Conservation (phyloP, 2,888 invertebrate genomes). For the Diaphora mendica region DNA sequence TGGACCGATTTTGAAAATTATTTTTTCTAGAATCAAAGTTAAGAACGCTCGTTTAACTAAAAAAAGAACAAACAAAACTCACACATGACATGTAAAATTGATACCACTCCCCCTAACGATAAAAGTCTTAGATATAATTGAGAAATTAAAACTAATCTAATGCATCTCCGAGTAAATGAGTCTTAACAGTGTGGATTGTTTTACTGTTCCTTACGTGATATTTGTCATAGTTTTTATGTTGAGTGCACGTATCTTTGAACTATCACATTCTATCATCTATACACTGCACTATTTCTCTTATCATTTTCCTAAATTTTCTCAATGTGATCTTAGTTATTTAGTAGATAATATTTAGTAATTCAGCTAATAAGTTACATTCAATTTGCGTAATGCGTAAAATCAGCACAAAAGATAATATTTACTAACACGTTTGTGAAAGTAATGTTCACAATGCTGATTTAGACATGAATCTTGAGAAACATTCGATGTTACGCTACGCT, state of each 20-base stretch:
- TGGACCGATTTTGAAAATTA: too few relatives aligned
- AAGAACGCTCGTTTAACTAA: too few relatives aligned
- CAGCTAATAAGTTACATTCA: constrained; percentile 7
- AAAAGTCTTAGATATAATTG: too few relatives aligned
- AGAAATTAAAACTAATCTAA: neutral
- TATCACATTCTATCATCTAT: constrained; percentile 41
- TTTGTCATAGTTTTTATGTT: constrained; percentile 39
- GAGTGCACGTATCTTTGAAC: constrained; percentile 44
- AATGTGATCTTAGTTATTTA: constrained; percentile 32
- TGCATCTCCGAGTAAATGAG: constrained; percentile 8
- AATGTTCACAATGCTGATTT: constrained; percentile 53
- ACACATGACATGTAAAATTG: too few relatives aligned
- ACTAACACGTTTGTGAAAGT: constrained; percentile 61
- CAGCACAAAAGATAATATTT: constrained; percentile 53
- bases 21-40: too few relatives aligned
- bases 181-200: constrained; percentile 44
- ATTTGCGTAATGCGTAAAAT: constrained; percentile 31
- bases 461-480: constrained; percentile 51
- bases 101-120: neutral
- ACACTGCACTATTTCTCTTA: constrained; percentile 39
- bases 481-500: constrained; percentile 45
- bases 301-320: constrained; percentile 22
- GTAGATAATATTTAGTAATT: constrained; percentile 5
- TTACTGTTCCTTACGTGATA: constrained; percentile 36
- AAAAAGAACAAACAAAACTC: too few relatives aligned